A percentile compares a stretch with the other conserved stretches of the same genome.
These are phyloP conservation scores for Enteromius unitaeniatus DNA, from an alignment of 2,797 vertebrate genomes.

Conservation along the genomic window DNA sequence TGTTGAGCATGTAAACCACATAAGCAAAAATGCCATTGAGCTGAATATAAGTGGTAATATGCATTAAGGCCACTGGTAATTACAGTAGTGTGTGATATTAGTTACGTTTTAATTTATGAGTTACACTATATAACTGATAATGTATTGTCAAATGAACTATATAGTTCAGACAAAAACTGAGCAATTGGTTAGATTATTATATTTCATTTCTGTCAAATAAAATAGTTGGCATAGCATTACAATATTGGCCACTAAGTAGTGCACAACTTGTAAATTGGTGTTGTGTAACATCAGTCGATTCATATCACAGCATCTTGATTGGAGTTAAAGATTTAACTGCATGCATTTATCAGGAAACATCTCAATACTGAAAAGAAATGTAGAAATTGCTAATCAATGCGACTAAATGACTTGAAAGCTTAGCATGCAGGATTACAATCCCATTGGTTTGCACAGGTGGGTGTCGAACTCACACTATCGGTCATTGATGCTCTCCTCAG, in stretches of 20 bases:
- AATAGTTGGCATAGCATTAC: not conserved
- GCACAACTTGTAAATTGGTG: not conserved
- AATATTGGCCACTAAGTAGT: not conserved
- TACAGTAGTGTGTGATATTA: not conserved
- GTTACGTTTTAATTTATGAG: not conserved
- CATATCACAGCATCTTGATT: not conserved
- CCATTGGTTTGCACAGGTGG: constrained; percentile 30
- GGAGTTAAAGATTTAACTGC: not conserved
- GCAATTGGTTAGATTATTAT: not conserved
- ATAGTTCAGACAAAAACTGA: not conserved
- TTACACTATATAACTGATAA: not conserved
- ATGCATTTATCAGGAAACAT: not conserved
- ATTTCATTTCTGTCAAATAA: not conserved
- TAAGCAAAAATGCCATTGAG: not conserved
- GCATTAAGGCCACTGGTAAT: not conserved
- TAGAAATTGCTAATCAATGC: constrained; percentile 6
- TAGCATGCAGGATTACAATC: constrained; percentile 21
- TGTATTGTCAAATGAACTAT: not conserved
- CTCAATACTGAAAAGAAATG: not conserved
- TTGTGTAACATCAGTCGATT: not conserved
- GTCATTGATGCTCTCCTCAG: constrained; percentile 22
- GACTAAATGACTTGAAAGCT: constrained; percentile 18
- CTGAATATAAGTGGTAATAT: not conserved
- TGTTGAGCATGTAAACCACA: not conserved
- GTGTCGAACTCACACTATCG: constrained; percentile 5